Base-by-base conservation (phyloP, 2,797 vertebrate genomes). In the Zalophus californianus region DNA sequence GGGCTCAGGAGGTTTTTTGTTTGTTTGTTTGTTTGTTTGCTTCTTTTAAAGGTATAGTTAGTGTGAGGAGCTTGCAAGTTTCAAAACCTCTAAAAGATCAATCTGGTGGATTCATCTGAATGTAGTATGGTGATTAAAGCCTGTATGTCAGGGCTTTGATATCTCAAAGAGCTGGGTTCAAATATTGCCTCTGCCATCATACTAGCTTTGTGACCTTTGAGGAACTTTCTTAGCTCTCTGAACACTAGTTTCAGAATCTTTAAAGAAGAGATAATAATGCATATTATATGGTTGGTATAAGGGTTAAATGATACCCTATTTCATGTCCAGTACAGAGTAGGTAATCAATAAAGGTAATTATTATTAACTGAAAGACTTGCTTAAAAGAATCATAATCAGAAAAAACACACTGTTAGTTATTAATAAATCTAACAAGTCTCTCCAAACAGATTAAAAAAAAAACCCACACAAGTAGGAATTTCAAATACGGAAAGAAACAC, bases 401-500 rank as follows among this genome's bases (percentile, higher is more conserved):
- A 95, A 95, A 96, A 90, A 77, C 3, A 75, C 52, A 84, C 3
- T 91, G 15, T 80, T 96, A 82, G 48, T 64, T 64, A 79, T 15
- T 64, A 80, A 96, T 84, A 93, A 48, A 60, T 73, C 18, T 27
- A 88, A 58, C 72, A 82, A 80, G 60, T 7, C 12, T 89, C 4
- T 16, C 29, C 14, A 64, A 96, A 89, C 50, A 66, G n/a, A 75
- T 58, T 41, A 32, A 25, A 41, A 44, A 64, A 38, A 38, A 87
- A 62, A 60, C 25, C 18, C 44, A 73, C 12, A 73, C 29, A 96
- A 78, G 7, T 56, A 91, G 56, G n/a, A n/a, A 89, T 94, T 96
- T 97, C 78, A 70, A 70, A 86, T 94, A n/a, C 91, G 35, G 88
- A 96, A 94, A 93, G 83, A 86, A 94, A 84, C 18, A 38, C 6